These are phyloP conservation scores for Irena cyanogastra DNA, from an alignment of 2,113 vertebrate genomes.

Conservation along the genomic window DNA sequence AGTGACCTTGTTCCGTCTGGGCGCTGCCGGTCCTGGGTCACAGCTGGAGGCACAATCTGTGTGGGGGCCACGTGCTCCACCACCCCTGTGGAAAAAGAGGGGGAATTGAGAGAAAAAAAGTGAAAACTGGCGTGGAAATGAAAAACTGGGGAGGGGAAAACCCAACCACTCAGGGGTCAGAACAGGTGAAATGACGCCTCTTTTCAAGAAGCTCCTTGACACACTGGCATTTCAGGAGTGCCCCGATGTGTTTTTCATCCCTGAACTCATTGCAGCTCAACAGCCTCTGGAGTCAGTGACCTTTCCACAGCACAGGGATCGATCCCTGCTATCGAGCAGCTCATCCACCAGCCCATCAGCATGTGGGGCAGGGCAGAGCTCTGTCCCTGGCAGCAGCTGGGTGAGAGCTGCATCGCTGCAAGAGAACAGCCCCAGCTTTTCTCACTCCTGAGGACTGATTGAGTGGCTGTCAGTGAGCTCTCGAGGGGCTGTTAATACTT, in stretches of 20 bases:
- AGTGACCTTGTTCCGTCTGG: neutral
- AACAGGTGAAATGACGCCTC: neutral
- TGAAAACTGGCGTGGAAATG: neutral
- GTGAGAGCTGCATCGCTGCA: neutral
- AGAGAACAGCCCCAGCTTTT: neutral
- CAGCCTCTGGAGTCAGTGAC: neutral
- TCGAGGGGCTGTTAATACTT: conserved; percentile 7
- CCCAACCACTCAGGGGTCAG: neutral
- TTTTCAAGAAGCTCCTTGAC: neutral
- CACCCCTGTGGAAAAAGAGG: neutral
- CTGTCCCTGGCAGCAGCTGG: neutral
- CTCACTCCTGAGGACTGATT: neutral
- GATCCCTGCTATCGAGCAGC: neutral
- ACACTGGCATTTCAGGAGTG: neutral
- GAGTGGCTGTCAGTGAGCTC: neutral
- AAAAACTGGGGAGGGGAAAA: neutral
- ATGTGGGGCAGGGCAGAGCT: neutral
- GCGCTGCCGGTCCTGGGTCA: neutral
- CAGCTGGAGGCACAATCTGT: neutral
- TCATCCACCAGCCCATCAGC: conserved; percentile 3
- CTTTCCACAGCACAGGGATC: neutral
- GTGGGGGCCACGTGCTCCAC: neutral
- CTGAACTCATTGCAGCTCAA: neutral
- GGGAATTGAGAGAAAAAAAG: neutral
- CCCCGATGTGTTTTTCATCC: neutral